Base-by-base conservation (phyloP, 2,888 invertebrate genomes). In the Lycocerus yunnanus region DNA sequence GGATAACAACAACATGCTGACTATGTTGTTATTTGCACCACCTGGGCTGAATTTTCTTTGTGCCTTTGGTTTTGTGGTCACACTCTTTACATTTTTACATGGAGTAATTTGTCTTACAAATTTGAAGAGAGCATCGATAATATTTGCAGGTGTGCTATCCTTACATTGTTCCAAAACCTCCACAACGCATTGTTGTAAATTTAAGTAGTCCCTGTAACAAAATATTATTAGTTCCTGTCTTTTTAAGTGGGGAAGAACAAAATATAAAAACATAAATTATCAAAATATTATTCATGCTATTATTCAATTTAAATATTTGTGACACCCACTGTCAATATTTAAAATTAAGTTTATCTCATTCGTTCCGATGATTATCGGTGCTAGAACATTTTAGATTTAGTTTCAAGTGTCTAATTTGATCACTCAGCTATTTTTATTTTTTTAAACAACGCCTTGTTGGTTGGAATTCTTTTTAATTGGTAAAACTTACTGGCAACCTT, bases 131-230 rank as follows among this genome's bases (percentile, higher is more conserved):
- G 95, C 91, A 76, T 95, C 94, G 0, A 93, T 90, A 81, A 95
- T 92, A 86, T 95, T 95, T 27, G 92, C 92, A 0, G 95, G 94
- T 0, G 95, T 95, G 6, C 93, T 93, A 66, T 93, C 92, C 0
- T 86, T 83, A 82, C 95, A 95, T 4, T 87, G 88, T 82, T 93
- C 93, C 71, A 94, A 82, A 8, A 90, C 90, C 0, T 80, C 84
- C 27, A 93, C 92, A 0, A 92, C 84, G 81, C 94, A 94, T 0
- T 80, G 66, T 70, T 91, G 88, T 15, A 93, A 80, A 65, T 86
- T 87, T 60, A 88, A 88, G 80, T 90, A 89, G 76, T 91, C 91
- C 5, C 89, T 90, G 83, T 6, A 60, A 60, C 2, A 18, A 63
- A 63, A 5, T 59, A 59, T 2, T 60, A 60, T 59, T 16, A 63